Percentiles rank a stretch among this genome's conserved stretches.
Conservation (phyloP, 2,797 vertebrate species). For the Oreortyx pictus region DNA sequence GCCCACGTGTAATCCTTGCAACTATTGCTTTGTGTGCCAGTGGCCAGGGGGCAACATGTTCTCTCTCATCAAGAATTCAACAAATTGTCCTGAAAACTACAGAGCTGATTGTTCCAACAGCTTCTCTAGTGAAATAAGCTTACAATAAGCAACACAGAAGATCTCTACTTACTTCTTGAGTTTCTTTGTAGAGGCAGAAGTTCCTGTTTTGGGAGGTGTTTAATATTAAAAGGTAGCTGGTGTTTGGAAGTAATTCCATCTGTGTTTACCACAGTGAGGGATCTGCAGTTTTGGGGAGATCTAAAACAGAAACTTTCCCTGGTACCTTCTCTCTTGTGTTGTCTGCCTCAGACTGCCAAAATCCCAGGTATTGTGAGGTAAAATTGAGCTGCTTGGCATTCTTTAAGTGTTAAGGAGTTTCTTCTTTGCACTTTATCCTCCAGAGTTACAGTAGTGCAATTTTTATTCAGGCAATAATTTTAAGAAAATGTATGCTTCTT, state of each 20-base stretch:
- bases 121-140: background rate
- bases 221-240: background rate
- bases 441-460: background rate
- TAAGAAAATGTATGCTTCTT: background rate
- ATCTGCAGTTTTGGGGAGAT: background rate
- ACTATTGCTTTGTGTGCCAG: conserved; percentile 30
- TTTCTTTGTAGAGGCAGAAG: background rate
- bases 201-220: background rate
- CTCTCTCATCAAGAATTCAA: conserved; percentile 35
- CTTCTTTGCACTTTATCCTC: background rate
- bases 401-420: fast-evolving
- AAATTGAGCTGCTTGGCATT: background rate
- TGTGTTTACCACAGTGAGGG: background rate
- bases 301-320: background rate
- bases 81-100: background rate
- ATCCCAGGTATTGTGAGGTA: background rate
- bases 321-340: background rate
- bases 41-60: conserved; percentile 49
- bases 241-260: background rate
- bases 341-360: background rate
- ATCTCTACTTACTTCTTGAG: fast-evolving
- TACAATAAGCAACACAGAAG: background rate
- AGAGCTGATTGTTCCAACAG: background rate
- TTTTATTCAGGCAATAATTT: background rate
- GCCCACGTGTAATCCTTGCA: conserved; percentile 45